A percentile compares a stretch with the other conserved stretches of the same genome.
Evolutionary conservation across 2,113 vertebrate genomes (phyloP).

Genomic region (Malaclemys terrapin): DNA sequence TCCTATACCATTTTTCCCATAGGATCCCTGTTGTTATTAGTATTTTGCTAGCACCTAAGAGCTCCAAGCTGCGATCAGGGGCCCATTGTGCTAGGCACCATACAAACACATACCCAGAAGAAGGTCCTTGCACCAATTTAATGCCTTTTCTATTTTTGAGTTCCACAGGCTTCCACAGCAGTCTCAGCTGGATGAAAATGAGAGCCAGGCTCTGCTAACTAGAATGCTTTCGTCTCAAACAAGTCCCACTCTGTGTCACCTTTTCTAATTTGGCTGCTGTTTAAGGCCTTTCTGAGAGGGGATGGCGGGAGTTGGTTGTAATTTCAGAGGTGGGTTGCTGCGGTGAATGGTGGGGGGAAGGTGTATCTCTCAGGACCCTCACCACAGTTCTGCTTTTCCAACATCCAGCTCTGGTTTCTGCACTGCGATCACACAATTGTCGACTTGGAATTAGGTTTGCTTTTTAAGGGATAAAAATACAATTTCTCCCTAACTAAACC

Average conservation of each 20-base stretch:
- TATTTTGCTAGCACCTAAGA: background rate
- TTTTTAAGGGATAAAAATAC: slow-evolving; percentile 12
- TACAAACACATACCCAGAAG: background rate
- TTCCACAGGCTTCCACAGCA: background rate
- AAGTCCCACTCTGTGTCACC: background rate
- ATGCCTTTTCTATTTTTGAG: background rate
- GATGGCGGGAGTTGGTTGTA: background rate
- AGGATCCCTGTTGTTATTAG: background rate
- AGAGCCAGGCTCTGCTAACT: background rate
- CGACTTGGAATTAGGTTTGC: background rate
- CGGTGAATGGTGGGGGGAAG: background rate
- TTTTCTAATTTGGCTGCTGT: background rate
- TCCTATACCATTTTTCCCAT: background rate
- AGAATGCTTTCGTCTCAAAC: background rate
- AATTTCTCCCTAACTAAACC: background rate
- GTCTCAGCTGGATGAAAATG: too few relatives aligned
- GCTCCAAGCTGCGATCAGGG: background rate
- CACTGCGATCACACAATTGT: background rate
- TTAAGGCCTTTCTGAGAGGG: background rate
- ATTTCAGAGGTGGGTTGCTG: background rate
- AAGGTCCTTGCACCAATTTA: background rate
- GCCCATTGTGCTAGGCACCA: background rate
- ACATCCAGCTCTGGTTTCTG: background rate
- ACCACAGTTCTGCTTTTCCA: background rate
- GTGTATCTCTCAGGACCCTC: background rate